Conservation (phyloP, 2,888 invertebrate genomes). For the Drosophila bunnanda region DNA sequence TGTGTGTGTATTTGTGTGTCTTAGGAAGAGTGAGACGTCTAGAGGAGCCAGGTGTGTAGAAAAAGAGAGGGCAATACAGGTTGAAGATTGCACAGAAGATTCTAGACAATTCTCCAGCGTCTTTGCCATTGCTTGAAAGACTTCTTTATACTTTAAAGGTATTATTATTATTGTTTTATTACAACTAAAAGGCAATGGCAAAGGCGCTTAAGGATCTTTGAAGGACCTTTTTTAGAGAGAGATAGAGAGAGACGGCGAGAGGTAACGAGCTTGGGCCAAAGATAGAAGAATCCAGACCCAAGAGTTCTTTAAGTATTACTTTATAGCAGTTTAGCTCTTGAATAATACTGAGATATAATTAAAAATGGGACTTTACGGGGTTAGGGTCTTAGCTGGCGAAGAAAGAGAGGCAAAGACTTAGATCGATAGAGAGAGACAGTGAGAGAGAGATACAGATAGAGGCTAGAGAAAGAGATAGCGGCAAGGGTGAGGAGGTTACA, state of each 20-base stretch:
- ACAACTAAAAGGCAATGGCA: neutral
- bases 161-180: no score
- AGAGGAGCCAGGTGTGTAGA: neutral
- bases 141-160: neutral
- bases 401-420: slow-evolving; percentile 4
- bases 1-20: neutral
- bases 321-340: neutral
- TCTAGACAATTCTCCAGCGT: neutral
- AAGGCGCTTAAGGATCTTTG: neutral
- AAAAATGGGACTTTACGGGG: neutral
- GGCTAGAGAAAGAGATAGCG: slow-evolving; percentile 19
- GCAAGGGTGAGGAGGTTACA: slow-evolving; percentile 11
- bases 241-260: neutral
- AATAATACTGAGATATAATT: neutral
- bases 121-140: neutral
- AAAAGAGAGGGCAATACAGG: neutral
- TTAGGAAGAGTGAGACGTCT: neutral
- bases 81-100: neutral
- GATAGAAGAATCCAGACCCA: neutral
- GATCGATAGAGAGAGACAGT: slow-evolving; percentile 10
- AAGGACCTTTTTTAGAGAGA: neutral
- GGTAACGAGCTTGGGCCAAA: neutral
- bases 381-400: neutral
- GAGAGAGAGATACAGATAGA: slow-evolving; percentile 9
- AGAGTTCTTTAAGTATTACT: neutral